Evolutionary conservation across 2,797 vertebrate genomes (phyloP).

Genomic region (Clarias laeviceps): DNA sequence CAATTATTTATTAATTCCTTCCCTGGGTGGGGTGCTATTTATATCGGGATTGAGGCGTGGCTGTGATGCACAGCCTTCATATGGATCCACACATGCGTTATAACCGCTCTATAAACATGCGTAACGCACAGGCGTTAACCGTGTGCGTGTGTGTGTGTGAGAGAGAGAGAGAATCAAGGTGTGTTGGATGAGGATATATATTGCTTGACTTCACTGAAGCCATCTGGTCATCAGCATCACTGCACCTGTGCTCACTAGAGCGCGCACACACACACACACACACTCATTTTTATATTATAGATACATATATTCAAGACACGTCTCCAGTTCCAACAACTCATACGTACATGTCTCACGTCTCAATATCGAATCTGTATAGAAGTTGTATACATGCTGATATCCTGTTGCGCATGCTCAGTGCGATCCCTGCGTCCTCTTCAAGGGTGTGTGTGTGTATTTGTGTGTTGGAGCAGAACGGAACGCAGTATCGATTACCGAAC

Average conservation of each 20-base stretch:
- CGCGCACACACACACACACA: neutral
- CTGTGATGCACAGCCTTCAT: neutral
- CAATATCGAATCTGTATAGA: neutral
- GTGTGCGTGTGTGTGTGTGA: neutral
- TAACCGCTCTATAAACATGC: neutral
- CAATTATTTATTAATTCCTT: neutral
- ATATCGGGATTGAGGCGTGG: slow-evolving; percentile 2
- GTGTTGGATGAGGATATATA: neutral
- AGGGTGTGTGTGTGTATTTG: slow-evolving; percentile 10
- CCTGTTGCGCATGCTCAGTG: slow-evolving; percentile 20
- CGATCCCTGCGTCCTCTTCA: neutral
- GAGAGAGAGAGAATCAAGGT: neutral
- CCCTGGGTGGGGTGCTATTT: neutral
- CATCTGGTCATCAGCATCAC: slow-evolving; percentile 46
- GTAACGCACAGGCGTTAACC: neutral
- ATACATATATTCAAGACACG: neutral
- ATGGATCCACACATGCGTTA: neutral
- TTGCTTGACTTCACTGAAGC: slow-evolving; percentile 32
- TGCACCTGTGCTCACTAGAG: slow-evolving; percentile 39
- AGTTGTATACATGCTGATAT: neutral
- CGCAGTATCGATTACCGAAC: slow-evolving; percentile 5
- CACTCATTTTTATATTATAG: neutral
- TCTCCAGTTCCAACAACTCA: no score
- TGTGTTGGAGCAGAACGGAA: slow-evolving; percentile 4
- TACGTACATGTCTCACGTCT: neutral